These are phyloP conservation scores for Trachelus iudaicus DNA, from an alignment of 2,888 invertebrate species.

Conservation along the genomic window DNA sequence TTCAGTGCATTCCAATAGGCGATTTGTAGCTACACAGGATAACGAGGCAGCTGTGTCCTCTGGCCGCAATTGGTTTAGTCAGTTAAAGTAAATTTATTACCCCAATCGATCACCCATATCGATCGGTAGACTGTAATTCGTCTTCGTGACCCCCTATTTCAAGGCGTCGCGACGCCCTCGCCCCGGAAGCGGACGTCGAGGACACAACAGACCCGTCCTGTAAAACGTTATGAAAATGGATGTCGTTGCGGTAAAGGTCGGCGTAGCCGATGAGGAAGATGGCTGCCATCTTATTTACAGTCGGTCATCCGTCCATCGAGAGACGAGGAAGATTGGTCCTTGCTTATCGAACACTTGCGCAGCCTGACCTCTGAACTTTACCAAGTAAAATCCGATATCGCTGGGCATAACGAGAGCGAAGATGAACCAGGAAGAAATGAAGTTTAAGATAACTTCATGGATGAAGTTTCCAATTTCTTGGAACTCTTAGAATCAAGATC, in stretches of 20 bases:
- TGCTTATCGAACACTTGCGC: neutral
- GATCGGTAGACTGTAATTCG: neutral
- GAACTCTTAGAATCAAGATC: neutral
- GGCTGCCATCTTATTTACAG: neutral
- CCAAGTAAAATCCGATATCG: neutral
- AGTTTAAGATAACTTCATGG: neutral
- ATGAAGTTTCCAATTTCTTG: neutral
- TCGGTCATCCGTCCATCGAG: neutral
- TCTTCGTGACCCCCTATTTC: neutral
- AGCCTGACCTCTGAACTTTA: neutral
- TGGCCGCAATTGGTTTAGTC: neutral
- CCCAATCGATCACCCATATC: neutral
- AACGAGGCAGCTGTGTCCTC: neutral
- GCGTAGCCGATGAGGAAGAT: neutral
- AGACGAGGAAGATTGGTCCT: neutral
- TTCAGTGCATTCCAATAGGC: neutral
- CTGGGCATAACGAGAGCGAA: neutral
- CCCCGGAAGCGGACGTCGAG: neutral
- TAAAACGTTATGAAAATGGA: constrained; percentile 3
- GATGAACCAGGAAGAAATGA: neutral
- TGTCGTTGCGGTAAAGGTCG: neutral
- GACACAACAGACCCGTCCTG: neutral
- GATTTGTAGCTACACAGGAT: neutral
- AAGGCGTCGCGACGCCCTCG: neutral
- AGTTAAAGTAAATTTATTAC: neutral